A percentile compares a stretch with the other conserved stretches of the same genome.
These are phyloP conservation scores for Poecilobothrus nobilitatus DNA, from an alignment of 2,888 invertebrate species.

Conservation along the genomic window DNA sequence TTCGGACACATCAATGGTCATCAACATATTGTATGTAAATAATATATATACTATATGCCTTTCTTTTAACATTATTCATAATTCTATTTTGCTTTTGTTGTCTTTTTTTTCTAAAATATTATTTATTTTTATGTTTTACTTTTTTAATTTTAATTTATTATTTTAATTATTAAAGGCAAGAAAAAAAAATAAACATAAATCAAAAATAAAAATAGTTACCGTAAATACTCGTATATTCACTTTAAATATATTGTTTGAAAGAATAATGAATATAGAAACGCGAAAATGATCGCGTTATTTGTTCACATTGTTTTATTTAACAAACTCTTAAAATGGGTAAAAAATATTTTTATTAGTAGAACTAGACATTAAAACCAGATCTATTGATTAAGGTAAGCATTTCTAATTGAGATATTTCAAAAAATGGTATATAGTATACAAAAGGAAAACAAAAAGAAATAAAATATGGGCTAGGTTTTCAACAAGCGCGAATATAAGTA, in stretches of 20 bases:
- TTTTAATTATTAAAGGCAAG: background rate
- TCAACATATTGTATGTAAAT: too few species aligned
- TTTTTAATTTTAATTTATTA: background rate
- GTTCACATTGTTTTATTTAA: background rate
- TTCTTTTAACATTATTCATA: too few species aligned
- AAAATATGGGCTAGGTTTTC: background rate
- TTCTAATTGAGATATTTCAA: background rate
- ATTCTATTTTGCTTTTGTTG: too few species aligned
- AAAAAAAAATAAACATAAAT: background rate
- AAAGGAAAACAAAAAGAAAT: background rate
- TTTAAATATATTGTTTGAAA: background rate
- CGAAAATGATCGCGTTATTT: background rate
- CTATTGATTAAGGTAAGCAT: background rate
- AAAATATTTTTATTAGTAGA: too few species aligned
- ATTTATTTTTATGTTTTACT: background rate
- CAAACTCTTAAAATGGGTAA: background rate
- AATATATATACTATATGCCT: too few species aligned
- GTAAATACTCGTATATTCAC: too few species aligned
- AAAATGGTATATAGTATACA: background rate
- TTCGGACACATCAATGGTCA: too few species aligned
- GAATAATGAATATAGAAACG: background rate
- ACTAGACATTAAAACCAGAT: too few species aligned
- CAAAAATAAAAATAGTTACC: background rate
- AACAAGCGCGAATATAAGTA: background rate
- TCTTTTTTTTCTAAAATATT: too few species aligned